Conservation (phyloP, 2,797 vertebrate species). For the Arctocebus calabarensis region DNA sequence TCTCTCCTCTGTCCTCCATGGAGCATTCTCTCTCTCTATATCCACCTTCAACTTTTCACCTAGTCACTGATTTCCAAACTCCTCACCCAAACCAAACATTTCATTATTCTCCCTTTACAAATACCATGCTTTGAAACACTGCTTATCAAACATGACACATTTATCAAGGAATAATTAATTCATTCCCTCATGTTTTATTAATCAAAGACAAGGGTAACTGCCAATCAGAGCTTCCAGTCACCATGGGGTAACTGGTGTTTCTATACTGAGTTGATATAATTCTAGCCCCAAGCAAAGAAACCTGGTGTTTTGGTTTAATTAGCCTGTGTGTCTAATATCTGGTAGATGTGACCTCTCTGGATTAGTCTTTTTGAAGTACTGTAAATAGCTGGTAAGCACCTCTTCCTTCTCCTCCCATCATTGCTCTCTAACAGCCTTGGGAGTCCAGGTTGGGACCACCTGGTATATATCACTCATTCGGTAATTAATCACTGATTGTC, state of each 20-base stretch:
- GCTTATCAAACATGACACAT: slow-evolving; percentile 56
- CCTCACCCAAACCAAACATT: slow-evolving; percentile 30
- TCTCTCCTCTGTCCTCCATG: not conserved
- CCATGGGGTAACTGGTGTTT: slow-evolving; percentile 69
- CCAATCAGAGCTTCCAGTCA: slow-evolving; percentile 65
- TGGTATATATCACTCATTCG: slow-evolving; percentile 8
- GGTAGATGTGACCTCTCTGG: slow-evolving; percentile 42
- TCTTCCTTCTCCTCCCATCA: not conserved
- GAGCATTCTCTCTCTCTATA: not conserved
- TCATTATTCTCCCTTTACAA: slow-evolving; percentile 26
- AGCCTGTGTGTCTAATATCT: slow-evolving; percentile 38
- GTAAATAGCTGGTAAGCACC: slow-evolving; percentile 13
- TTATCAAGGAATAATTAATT: slow-evolving; percentile 67
- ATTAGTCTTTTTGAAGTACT: slow-evolving; percentile 63
- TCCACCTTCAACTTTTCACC: not conserved
- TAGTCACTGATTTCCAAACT: not conserved
- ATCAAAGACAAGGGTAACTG: slow-evolving; percentile 70
- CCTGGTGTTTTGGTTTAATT: slow-evolving; percentile 74
- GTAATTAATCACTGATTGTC: slow-evolving; percentile 3
- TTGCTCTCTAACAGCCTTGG: not conserved
- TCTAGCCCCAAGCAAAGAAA: slow-evolving; percentile 74
- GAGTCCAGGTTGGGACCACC: slow-evolving; percentile 39
- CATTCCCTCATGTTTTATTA: slow-evolving; percentile 77
- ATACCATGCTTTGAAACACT: slow-evolving; percentile 34
- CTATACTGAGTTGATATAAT: slow-evolving; percentile 56